These are phyloP conservation scores for Drosophila mayaguana DNA, from an alignment of 2,888 invertebrate species.

Conservation along the genomic window DNA sequence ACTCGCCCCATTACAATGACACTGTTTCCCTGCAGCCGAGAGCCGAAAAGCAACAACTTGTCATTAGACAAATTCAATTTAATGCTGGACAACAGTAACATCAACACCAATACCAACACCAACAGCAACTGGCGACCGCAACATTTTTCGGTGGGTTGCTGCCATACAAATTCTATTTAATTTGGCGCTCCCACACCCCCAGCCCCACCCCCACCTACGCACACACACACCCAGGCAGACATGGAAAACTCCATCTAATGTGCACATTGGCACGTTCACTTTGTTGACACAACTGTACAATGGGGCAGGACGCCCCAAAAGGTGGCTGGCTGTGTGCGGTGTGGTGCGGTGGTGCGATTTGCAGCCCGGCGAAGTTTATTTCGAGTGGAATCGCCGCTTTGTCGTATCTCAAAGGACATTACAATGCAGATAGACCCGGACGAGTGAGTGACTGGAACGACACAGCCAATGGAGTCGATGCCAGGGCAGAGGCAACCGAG, in stretches of 20 bases:
- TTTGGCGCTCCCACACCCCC: slow-evolving; percentile 45
- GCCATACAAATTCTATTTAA: slow-evolving; percentile 82
- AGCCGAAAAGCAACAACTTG: slow-evolving; percentile 69
- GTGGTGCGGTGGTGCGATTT: slow-evolving; percentile 7
- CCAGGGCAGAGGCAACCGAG: slow-evolving; percentile 41
- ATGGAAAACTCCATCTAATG: slow-evolving; percentile 67
- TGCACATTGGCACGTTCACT: slow-evolving; percentile 80
- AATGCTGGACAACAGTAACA: slow-evolving; percentile 56
- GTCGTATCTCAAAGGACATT: slow-evolving; percentile 79
- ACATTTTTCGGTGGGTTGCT: slow-evolving; percentile 77
- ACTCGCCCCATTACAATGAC: slow-evolving; percentile 75
- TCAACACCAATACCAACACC: slow-evolving; percentile 15
- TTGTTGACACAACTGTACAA: slow-evolving; percentile 79
- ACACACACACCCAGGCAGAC: slow-evolving; percentile 12
- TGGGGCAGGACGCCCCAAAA: slow-evolving; percentile 4
- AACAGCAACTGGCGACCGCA: slow-evolving; percentile 57
- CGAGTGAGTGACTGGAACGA: slow-evolving; percentile 72
- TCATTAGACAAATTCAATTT: slow-evolving; percentile 80
- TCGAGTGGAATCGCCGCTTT: slow-evolving; percentile 79
- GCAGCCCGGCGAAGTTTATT: slow-evolving; percentile 69
- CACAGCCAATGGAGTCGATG: slow-evolving; percentile 56
- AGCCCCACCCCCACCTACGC: neutral
- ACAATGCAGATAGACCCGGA: slow-evolving; percentile 78
- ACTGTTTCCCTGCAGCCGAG: slow-evolving; percentile 35
- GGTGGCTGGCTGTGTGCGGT: neutral